Base-by-base conservation (phyloP, 2,888 invertebrate genomes). In the Lycaena phlaeas region DNA sequence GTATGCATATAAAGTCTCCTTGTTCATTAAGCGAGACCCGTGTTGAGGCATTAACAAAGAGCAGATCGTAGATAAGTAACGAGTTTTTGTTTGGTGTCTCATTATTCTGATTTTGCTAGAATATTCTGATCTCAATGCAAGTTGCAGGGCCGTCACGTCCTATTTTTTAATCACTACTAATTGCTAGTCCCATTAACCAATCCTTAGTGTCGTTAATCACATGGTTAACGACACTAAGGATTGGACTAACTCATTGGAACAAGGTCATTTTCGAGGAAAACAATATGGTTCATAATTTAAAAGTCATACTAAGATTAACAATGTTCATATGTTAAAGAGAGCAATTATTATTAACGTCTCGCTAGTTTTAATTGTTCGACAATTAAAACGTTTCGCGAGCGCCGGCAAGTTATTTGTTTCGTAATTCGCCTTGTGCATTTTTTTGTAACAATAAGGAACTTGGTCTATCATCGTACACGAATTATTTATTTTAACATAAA, bases 361-460 rank as follows among this genome's bases (percentile, higher is more conserved):
- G 31, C 34, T 34, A 34, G 34, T 34, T 22, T 17, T 34, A 34
- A 34, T 34, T 34, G 12, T 34, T 18, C 7, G 34, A 22, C 22
- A 34, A 34, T 34, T 34, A 34, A 22, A 6, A 22, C 4, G 3
- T 34, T 34, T 34, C 34, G 34, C 18, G 31, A 18, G 31, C 31
- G 30, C 15, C 30, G 18, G 34, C 34, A 18, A 34, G 11, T 11
- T 30, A 15, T 30, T 30, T 18, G 22, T 34, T 34, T 34, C 34
- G 12, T 34, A 34, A 34, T 34, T 34, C 34, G 18, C 34, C 34
- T 18, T 34, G 34, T 34, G 22, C 34, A 34, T 22, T 34, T 34
- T n/a, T 34, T 34, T 34, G 22, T 22, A n/a, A n/a, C n/a, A n/a
- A n/a, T n/a, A n/a, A n/a, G n/a, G n/a, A n/a, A n/a, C n/a, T n/a